Base-by-base conservation (phyloP, 2,888 invertebrate genomes). In the Pyrgus malvae region DNA sequence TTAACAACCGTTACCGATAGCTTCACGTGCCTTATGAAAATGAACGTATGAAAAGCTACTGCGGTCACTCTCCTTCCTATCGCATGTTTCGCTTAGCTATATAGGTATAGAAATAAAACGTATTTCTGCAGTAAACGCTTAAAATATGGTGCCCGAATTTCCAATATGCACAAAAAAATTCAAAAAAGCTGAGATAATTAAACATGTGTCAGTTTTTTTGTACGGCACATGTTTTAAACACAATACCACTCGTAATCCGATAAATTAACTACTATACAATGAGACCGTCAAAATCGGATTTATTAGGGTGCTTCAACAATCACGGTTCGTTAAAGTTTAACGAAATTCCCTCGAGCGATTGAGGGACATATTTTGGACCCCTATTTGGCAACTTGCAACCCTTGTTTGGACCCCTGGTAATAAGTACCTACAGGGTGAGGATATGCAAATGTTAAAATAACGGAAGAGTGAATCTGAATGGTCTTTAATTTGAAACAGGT, bases 261-360 rank as follows among this genome's bases (percentile, higher is more conserved):
- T 74, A 77, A 77, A 80, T 80, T 75, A 78, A 74, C 66, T 61
- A 64, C 69, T 55, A 57, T 61, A 77, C 76, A 78, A 80, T 72
- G 72, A 71, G 65, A 69, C 70, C 70, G 70, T 72, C 73, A 72
- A 72, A 85, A 80, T 85, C 64, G 69, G 76, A 80, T 82, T 80
- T 74, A 73, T 72, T 69, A 72, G 85, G 79, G 82, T 72, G 72
- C 73, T 70, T 61, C 69, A 68, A 74, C 84, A 88, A 88, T 83
- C 79, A 83, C 68, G 86, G 76, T 86, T 87, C 87, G 83, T 88
- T 88, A 84, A 79, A 78, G 76, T 70, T 65, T 68, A 70, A 83
- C 74, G 72, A 77, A 78, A 73, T 69, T 12, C 66, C 60, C 53
- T 64, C 62, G 70, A 70, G 64, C 71, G 66, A 69, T 66, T 67